Evolutionary conservation across 64 coral and sea anemone genomes (phyloP).

Genomic region (Stylophora pistillata): DNA sequence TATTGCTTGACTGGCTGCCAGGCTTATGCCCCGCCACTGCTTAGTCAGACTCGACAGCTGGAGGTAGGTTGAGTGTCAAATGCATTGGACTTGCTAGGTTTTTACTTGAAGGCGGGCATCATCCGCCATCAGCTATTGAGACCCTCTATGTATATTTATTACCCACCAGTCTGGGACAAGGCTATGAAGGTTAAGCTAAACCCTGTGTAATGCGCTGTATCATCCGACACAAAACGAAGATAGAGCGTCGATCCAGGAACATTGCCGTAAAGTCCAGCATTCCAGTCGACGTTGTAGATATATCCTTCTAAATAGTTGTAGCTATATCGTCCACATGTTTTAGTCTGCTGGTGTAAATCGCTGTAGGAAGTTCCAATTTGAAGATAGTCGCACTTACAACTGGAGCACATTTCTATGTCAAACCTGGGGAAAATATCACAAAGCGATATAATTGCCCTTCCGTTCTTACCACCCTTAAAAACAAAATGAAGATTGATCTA

Average conservation of each 20-base stretch:
- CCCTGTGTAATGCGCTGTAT: background rate
- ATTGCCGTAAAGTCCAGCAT: no score
- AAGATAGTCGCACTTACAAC: background rate
- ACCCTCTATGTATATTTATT: background rate
- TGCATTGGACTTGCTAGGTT: no score
- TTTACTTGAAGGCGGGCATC: no score
- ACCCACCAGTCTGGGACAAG: background rate
- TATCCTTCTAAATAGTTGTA: background rate
- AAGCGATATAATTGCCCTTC: background rate
- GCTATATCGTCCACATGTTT: background rate
- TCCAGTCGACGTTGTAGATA: background rate
- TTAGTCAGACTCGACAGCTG: no score
- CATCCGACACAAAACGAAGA: background rate
- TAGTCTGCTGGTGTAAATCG: background rate
- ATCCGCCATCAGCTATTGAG: background rate
- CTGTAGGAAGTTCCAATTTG: background rate
- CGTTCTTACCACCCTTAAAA: background rate
- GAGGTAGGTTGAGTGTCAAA: no score
- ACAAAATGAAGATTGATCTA: background rate
- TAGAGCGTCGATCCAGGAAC: background rate
- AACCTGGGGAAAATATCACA: background rate
- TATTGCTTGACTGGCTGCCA: no score
- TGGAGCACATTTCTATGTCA: background rate
- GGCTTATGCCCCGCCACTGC: no score
- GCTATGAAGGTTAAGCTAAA: background rate